Evolutionary conservation across 2,113 vertebrate genomes (phyloP).

Genomic region (Perca flavescens): DNA sequence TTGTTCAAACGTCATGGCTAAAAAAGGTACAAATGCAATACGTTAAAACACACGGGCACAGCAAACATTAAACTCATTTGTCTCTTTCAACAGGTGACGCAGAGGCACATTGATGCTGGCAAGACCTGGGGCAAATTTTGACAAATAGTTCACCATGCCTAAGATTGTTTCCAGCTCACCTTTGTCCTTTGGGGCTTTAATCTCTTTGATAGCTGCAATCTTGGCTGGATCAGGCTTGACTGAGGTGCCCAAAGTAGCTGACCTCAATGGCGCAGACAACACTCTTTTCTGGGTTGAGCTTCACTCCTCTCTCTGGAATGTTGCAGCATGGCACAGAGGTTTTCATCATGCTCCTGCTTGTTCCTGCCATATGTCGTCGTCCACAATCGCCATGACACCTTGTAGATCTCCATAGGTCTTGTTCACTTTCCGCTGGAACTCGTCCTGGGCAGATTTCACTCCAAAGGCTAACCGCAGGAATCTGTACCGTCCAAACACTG

Average conservation of each 20-base stretch:
- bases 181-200: background rate
- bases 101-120: background rate
- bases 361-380: background rate
- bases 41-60: too few species aligned
- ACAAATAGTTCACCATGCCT: conserved; percentile 5
- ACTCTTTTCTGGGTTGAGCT: conserved; percentile 39
- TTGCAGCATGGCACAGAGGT: conserved; percentile 9
- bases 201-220: background rate
- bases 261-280: conserved; percentile 20
- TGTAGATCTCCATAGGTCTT: conserved; percentile 29
- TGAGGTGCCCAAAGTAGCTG: conserved; percentile 48
- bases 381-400: background rate
- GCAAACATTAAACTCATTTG: background rate
- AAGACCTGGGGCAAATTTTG: background rate
- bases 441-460: conserved; percentile 4
- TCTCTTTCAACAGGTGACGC: conserved; percentile 7
- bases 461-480: conserved; percentile 40
- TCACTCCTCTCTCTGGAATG: conserved; percentile 17
- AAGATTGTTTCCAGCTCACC: conserved; percentile 7
- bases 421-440: background rate
- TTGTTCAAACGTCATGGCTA: too few species aligned
- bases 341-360: conserved; percentile 17
- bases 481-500: conserved; percentile 10
- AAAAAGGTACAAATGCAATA: too few species aligned
- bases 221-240: conserved; percentile 36